Evolutionary conservation across 2,113 vertebrate genomes (phyloP).

Genomic region (Formicarius rufipectus): DNA sequence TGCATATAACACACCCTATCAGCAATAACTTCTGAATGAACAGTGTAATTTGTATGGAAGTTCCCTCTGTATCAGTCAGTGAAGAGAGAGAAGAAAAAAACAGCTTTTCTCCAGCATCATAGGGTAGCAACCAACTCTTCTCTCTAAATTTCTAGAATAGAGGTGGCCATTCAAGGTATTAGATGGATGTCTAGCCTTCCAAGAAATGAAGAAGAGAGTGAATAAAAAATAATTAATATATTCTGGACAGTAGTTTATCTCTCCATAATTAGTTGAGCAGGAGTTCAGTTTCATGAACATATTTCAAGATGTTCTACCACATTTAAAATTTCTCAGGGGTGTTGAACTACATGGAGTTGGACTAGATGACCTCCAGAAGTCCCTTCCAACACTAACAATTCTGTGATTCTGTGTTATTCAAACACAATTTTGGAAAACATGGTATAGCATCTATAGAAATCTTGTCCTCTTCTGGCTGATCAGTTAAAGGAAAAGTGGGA

Average conservation of each 20-base stretch:
- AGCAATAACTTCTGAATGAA: slow-evolving; percentile 3
- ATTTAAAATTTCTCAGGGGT: neutral
- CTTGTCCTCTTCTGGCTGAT: neutral
- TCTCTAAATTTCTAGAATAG: neutral
- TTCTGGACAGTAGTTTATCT: neutral
- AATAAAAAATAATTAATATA: neutral
- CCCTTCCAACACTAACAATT: neutral
- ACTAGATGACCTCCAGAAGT: neutral
- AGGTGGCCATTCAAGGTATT: neutral
- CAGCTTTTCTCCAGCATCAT: neutral
- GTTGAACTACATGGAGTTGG: neutral
- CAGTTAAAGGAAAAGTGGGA: neutral
- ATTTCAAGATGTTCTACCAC: neutral
- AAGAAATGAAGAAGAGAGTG: neutral
- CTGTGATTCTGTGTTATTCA: neutral
- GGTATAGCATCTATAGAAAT: neutral
- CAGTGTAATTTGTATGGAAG: neutral
- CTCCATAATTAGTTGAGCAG: neutral
- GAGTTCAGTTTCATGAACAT: neutral
- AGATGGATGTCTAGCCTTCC: neutral
- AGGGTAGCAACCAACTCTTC: neutral
- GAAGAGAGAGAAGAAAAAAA: neutral
- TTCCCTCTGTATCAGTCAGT: neutral
- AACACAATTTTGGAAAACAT: neutral
- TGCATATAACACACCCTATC: neutral